Evolutionary conservation across 2,888 invertebrate genomes (phyloP).

Genomic region (Abrostola tripartita): DNA sequence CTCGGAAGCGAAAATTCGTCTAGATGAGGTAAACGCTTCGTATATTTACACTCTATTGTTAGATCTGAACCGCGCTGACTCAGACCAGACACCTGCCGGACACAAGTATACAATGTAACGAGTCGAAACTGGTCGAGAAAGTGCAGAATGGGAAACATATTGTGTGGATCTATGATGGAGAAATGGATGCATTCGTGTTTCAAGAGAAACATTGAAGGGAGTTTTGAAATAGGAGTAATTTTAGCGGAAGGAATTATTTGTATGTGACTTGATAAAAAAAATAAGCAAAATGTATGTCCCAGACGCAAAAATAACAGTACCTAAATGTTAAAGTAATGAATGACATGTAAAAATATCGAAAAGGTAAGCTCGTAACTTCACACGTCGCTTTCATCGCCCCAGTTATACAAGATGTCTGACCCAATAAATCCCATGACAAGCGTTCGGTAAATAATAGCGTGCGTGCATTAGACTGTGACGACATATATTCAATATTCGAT

Average conservation of each 20-base stretch:
- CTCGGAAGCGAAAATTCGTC: slow-evolving; percentile 46
- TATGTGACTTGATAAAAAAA: not conserved
- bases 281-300: not conserved
- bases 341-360: not conserved
- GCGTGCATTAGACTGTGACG: slow-evolving; percentile 71
- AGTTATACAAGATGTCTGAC: slow-evolving; percentile 58
- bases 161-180: slow-evolving; percentile 12
- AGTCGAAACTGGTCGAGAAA: slow-evolving; percentile 37
- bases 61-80: slow-evolving; percentile 32
- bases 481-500: slow-evolving; percentile 72
- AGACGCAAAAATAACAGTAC: slow-evolving; percentile 16
- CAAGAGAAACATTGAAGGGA: slow-evolving; percentile 12
- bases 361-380: slow-evolving; percentile 28
- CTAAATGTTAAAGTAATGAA: not conserved
- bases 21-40: slow-evolving; percentile 42
- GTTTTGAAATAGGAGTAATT: not conserved
- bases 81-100: slow-evolving; percentile 43
- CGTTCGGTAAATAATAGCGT: slow-evolving; percentile 64
- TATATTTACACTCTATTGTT: slow-evolving; percentile 40
- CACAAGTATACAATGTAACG: slow-evolving; percentile 26
- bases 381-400: slow-evolving; percentile 51
- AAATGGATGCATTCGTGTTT: slow-evolving; percentile 13
- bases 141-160: slow-evolving; percentile 30
- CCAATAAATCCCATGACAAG: slow-evolving; percentile 68
- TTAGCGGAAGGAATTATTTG: not conserved